Percentiles rank a stretch among this genome's conserved stretches.
Conservation (phyloP, 1,140 invertebrate species). For the Melipona quadrifasciata region DNA sequence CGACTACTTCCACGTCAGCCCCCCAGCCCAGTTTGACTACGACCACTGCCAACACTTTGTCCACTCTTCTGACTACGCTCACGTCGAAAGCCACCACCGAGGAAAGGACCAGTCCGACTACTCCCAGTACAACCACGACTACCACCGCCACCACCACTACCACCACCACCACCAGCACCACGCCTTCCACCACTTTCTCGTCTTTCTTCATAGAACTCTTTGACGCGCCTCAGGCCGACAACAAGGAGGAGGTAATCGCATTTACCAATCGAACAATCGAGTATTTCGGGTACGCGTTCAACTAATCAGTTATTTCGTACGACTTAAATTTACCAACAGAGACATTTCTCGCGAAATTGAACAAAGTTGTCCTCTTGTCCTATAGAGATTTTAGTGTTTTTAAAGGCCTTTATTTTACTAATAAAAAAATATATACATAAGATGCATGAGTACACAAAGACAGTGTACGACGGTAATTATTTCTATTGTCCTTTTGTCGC, state of each 20-base stretch:
- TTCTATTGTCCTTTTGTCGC: too few species aligned
- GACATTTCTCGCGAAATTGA: too few species aligned
- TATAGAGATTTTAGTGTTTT: too few species aligned
- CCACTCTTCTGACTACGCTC: constrained; percentile 70
- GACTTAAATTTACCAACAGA: too few species aligned
- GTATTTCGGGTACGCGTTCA: neutral
- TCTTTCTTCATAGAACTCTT: constrained; percentile 60
- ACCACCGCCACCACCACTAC: constrained; percentile 71
- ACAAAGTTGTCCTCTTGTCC: too few species aligned
- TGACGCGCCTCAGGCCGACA: constrained; percentile 62
- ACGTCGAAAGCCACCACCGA: constrained; percentile 78
- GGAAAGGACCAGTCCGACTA: constrained; percentile 77
- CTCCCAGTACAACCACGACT: constrained; percentile 79
- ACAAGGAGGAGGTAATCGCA: constrained; percentile 56
- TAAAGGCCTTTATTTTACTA: too few species aligned
- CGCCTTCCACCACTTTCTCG: constrained; percentile 72
- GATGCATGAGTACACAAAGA: too few species aligned
- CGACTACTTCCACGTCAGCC: constrained; percentile 65
- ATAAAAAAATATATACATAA: too few species aligned
- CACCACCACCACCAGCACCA: constrained; percentile 69
- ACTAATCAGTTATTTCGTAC: too few species aligned
- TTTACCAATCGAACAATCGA: neutral
- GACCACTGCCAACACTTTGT: constrained; percentile 71
- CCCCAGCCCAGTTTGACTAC: constrained; percentile 61
- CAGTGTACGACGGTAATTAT: too few species aligned